Evolutionary conservation across 2,113 vertebrate genomes (phyloP), one percentile per base, ranked within the genome.

Genomic region (Aphelocoma coerulescens): DNA sequence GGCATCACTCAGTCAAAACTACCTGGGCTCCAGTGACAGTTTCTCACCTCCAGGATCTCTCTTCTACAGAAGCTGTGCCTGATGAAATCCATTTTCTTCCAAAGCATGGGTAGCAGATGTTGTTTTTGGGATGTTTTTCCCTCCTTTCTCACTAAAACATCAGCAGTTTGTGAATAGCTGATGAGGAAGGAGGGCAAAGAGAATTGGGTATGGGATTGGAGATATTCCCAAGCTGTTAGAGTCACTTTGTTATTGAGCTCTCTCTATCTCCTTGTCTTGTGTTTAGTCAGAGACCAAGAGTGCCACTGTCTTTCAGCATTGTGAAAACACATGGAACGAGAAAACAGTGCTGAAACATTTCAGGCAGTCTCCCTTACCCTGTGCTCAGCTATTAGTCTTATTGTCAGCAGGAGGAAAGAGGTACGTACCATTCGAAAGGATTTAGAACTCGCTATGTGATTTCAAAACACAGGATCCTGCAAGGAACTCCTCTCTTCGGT

Each of bases 321-420:
- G 58, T 55, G 63, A 59, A 83, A 87, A 94, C 79, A 49, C 12
- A 63, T 1, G 1, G 55, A 88, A 85, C 16, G 39, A 86, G 59
- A 32, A 86, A 95, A 84, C 9, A 61, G 55, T 3, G n/a, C 51
- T 73, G 93, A 90, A 95, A 94, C 73, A 57, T 81, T 80, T 57
- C 75, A 95, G 82, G 71, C 82, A 84, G 78, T 61, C 57, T 92
- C 82, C 85, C 91, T 84, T 90, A 57, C 57, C 68, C 85, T 72
- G 35, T 6, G 11, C 77, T 81, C 79, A 91, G 61, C 92, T 72
- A 92, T 93, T 96, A 81, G 75, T 96, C 82, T 85, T 43, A 86
- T 32, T 96, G 93, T 88, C 95, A 94, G 82, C 85, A 78, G 57
- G 61, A 94, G 52, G 35, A 86, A 90, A 91, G 88, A 78, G 83